These are phyloP conservation scores for Gorsachius goisagi DNA, from an alignment of 2,113 vertebrate genomes.

Conservation along the genomic window DNA sequence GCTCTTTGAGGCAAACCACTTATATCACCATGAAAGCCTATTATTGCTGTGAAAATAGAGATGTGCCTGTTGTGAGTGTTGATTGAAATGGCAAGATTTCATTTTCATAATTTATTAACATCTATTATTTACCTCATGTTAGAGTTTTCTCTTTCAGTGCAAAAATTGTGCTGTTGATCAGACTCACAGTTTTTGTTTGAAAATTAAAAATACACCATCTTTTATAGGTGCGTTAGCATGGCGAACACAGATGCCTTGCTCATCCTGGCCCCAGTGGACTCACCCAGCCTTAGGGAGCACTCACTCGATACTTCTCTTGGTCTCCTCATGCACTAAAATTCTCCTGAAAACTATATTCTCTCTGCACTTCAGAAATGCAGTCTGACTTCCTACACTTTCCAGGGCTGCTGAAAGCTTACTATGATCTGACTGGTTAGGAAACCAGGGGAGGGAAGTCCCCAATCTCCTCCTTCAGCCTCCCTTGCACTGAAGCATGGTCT, in stretches of 20 bases:
- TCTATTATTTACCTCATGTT: background rate
- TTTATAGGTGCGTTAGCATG: background rate
- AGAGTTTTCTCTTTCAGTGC: background rate
- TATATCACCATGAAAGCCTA: background rate
- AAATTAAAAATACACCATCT: fast-evolving
- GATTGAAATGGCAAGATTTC: background rate
- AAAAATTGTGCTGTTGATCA: background rate
- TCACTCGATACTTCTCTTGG: background rate
- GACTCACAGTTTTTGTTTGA: background rate
- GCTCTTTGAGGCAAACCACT: background rate
- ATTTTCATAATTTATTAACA: background rate
- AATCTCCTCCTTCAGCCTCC: background rate
- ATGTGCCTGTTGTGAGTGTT: slow-evolving; percentile 7
- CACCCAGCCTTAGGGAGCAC: background rate
- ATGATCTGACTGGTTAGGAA: background rate
- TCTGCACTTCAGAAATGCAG: background rate
- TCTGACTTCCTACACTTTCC: background rate
- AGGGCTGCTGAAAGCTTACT: background rate
- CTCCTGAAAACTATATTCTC: background rate
- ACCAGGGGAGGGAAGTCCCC: background rate
- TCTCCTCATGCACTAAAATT: background rate
- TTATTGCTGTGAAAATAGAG: slow-evolving; percentile 11
- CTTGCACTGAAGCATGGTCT: background rate
- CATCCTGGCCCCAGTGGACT: fast-evolving
- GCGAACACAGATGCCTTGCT: background rate